Conservation (phyloP, 1,140 invertebrate genomes). For the Apis cerana region DNA sequence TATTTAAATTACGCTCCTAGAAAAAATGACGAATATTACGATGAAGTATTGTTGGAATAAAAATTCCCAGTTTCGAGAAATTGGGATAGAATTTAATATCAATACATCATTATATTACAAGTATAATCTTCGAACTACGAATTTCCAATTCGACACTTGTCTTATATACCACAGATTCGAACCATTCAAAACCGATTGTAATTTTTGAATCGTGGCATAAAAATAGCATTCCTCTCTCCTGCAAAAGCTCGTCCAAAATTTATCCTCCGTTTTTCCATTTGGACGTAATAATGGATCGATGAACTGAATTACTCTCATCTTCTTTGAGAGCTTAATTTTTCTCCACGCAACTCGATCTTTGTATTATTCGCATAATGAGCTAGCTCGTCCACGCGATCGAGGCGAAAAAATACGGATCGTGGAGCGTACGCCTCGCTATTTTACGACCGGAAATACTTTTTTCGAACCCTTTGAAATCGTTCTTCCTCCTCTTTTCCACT, state of each 20-base stretch:
- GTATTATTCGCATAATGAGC: constrained; percentile 34
- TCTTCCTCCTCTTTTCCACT: neutral
- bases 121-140: too few relatives aligned
- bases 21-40: constrained; percentile 12
- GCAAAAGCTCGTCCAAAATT: neutral
- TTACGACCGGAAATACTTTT: constrained; percentile 41
- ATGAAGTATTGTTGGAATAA: neutral
- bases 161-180: too few relatives aligned
- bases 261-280: neutral
- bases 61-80: neutral
- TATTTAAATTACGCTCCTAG: neutral
- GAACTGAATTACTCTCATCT: neutral
- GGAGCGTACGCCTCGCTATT: constrained; percentile 39
- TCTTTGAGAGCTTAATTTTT: constrained; percentile 27
- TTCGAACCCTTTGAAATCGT: constrained; percentile 35
- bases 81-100: too few relatives aligned
- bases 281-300: too few relatives aligned
- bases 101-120: too few relatives aligned
- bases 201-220: neutral
- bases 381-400: neutral
- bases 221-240: neutral
- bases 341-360: neutral
- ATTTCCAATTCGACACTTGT: too few relatives aligned
- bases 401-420: constrained; percentile 31
- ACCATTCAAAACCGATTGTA: too few relatives aligned